These are phyloP conservation scores for Petrocephalus schoutedeni DNA, from an alignment of 2,797 vertebrate genomes.

Conservation along the genomic window DNA sequence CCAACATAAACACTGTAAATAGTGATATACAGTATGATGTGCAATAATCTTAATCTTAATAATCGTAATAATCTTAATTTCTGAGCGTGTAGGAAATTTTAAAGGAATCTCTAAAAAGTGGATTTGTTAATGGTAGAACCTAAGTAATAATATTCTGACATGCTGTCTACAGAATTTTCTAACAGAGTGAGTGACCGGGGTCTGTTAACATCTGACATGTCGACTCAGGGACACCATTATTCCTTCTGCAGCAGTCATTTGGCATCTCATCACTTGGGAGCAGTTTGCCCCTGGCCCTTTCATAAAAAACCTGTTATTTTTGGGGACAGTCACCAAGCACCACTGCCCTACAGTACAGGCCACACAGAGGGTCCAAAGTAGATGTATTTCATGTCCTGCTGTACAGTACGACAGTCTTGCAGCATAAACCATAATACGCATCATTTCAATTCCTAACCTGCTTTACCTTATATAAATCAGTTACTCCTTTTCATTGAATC, in stretches of 20 bases:
- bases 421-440: neutral
- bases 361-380: neutral
- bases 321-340: neutral
- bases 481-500: neutral
- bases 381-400: neutral
- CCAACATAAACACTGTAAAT: neutral
- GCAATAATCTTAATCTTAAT: neutral
- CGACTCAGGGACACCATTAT: neutral
- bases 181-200: neutral
- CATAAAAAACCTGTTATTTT: neutral
- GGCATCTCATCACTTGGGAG: neutral
- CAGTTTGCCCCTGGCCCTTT: neutral
- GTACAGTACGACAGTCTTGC: no score
- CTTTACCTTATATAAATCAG: neutral
- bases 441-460: neutral
- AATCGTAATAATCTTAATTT: neutral
- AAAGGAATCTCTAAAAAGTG: neutral
- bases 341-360: neutral
- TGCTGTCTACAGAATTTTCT: neutral
- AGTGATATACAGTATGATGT: neutral
- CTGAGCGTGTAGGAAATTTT: neutral
- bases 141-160: neutral
- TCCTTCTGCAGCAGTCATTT: neutral
- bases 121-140: neutral
- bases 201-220: no score